Evolutionary conservation across 1,140 invertebrate species (phyloP).

Genomic region (Pachyrhynchus sulphureomaculatus): DNA sequence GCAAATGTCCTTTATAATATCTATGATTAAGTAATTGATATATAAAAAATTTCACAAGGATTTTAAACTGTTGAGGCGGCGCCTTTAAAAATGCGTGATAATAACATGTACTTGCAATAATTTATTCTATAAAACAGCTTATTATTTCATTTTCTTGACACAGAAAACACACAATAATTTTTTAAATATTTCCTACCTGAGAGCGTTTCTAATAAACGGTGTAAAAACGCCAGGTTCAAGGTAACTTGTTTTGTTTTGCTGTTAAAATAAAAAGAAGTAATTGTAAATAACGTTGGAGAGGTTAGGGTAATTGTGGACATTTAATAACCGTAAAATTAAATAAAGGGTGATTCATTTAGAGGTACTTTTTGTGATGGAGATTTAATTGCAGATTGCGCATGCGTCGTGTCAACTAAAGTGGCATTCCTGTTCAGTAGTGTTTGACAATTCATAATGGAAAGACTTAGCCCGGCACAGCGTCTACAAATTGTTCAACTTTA

Average conservation of each 20-base stretch:
- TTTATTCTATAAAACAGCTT: neutral
- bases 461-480: too few relatives aligned
- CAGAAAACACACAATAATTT: conserved; percentile 7
- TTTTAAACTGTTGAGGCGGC: neutral
- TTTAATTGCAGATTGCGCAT: too few relatives aligned
- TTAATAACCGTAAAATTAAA: too few relatives aligned
- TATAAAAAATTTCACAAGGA: conserved; percentile 10
- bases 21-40: too few relatives aligned
- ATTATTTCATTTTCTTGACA: conserved; percentile 1
- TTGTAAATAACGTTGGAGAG: neutral
- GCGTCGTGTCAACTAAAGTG: too few relatives aligned
- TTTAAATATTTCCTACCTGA: conserved; percentile 1
- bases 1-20: too few relatives aligned
- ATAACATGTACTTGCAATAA: neutral
- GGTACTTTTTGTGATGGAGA: too few relatives aligned
- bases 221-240: conserved; percentile 10
- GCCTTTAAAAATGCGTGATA: conserved; percentile 3
- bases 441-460: too few relatives aligned
- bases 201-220: neutral
- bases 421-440: too few relatives aligned
- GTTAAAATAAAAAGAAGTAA: conserved; percentile 3
- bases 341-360: too few relatives aligned
- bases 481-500: too few relatives aligned
- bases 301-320: too few relatives aligned
- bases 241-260: conserved; percentile 3